Percentiles rank a stretch among this genome's conserved stretches.
Conservation (phyloP, 2,888 invertebrate species). For the Amphipoea lucens region DNA sequence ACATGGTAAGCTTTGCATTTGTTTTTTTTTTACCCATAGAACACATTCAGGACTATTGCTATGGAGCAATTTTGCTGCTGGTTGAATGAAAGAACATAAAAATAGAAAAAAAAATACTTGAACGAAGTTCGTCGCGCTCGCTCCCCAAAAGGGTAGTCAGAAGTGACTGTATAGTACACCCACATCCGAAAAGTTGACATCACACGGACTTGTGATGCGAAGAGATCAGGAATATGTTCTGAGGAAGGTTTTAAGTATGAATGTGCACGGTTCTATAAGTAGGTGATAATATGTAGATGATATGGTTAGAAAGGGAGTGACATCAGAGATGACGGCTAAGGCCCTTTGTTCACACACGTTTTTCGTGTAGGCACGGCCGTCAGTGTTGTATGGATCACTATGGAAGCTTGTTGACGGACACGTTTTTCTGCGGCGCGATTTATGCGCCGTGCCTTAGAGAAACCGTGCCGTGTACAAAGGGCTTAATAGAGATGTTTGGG, state of each 20-base stretch:
- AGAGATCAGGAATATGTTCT: not conserved
- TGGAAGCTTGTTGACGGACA: not conserved
- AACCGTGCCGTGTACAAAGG: too few species aligned
- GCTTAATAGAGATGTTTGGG: not conserved
- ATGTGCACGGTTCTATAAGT: not conserved
- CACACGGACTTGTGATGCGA: not conserved
- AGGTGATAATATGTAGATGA: not conserved
- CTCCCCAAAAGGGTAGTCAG: not conserved
- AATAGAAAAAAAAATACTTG: not conserved
- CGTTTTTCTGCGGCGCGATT: too few species aligned
- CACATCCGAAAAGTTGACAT: not conserved
- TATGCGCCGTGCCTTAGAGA: too few species aligned
- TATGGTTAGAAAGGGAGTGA: not conserved
- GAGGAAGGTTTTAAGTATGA: not conserved
- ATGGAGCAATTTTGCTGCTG: not conserved
- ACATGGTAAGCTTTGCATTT: slow-evolving; percentile 73
- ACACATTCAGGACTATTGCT: not conserved
- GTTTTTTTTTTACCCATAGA: not conserved
- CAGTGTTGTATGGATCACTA: not conserved
- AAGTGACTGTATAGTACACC: not conserved
- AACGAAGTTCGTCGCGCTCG: not conserved
- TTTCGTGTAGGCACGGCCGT: not conserved
- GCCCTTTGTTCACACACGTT: not conserved
- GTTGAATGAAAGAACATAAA: not conserved
- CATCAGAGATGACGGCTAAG: not conserved